phyloP scores from a whole-genome alignment of 64 coral and sea anemone genomes.

The Stylophora pistillata region DNA sequence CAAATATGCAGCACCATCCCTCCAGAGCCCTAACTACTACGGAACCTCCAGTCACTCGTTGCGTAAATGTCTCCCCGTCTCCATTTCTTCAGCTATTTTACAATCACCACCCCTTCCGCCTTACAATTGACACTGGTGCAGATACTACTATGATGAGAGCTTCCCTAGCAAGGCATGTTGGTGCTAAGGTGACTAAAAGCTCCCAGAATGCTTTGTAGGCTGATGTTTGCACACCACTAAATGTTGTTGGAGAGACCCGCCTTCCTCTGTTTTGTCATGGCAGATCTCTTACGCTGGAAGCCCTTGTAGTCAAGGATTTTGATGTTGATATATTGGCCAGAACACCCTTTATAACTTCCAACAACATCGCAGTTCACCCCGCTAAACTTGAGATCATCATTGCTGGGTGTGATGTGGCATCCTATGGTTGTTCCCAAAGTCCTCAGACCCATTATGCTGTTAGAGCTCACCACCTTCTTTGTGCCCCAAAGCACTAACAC shows the following conservation, averaged over 20 bases:
- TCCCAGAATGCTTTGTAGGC: conserved; percentile 20
- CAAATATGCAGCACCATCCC: conserved; percentile 38
- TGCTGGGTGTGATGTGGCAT: too few species aligned
- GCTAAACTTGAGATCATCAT: too few species aligned
- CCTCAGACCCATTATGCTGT: too few species aligned
- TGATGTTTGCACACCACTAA: neutral
- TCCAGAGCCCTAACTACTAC: neutral
- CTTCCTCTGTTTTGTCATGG: neutral
- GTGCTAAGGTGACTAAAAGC: neutral
- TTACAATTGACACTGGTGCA: conserved; percentile 49
- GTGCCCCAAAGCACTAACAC: neutral
- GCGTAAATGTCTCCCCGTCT: neutral
- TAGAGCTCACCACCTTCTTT: neutral
- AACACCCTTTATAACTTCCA: too few species aligned
- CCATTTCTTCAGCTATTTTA: conserved; percentile 15
- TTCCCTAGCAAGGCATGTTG: neutral
- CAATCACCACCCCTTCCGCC: neutral
- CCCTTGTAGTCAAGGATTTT: too few species aligned
- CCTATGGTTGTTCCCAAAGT: too few species aligned
- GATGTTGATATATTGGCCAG: too few species aligned
- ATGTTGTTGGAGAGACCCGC: conserved; percentile 10
- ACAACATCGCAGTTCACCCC: too few species aligned
- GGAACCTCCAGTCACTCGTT: neutral
- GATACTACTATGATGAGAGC: conserved; percentile 39
- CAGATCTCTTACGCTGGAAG: conserved; percentile 18